phyloP scores from a whole-genome alignment of 2,113 vertebrate species.

The Oryzias woworae region DNA sequence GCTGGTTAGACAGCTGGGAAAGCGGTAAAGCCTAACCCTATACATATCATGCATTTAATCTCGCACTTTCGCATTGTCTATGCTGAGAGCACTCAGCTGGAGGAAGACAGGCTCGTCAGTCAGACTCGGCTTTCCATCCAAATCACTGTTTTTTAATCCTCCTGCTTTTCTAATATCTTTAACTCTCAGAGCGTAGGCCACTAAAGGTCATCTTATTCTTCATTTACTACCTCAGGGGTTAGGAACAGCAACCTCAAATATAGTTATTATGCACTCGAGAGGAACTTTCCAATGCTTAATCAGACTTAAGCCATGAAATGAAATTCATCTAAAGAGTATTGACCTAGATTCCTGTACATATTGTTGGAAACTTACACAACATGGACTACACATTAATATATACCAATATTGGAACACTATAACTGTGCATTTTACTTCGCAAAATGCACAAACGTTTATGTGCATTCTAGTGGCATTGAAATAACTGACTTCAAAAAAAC shows the following conservation, averaged over 20 bases:
- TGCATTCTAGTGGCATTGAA: too few relatives aligned
- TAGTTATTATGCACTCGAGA: conserved; percentile 10
- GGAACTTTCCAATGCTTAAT: conserved; percentile 46
- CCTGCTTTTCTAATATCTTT: conserved; percentile 34
- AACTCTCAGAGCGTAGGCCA: conserved; percentile 34
- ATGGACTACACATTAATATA: conserved; percentile 19
- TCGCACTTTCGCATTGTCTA: conserved; percentile 19
- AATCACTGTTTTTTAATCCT: conserved; percentile 28
- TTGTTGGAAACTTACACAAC: conserved; percentile 21
- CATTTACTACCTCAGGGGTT: conserved; percentile 44
- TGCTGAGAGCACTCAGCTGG: conserved; percentile 51
- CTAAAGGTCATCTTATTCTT: conserved; percentile 32
- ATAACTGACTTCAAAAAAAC: too few relatives aligned
- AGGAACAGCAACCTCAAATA: conserved; percentile 10
- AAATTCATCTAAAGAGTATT: conserved; percentile 51
- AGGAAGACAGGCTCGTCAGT: conserved; percentile 28
- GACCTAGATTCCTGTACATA: conserved; percentile 55
- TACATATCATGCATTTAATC: conserved; percentile 2
- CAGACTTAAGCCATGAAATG: conserved; percentile 51
- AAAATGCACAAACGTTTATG: too few relatives aligned
- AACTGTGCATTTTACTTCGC: too few relatives aligned
- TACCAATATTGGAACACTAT: too few relatives aligned
- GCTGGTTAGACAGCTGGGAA: too few relatives aligned
- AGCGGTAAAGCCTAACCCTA: conserved; percentile 7
- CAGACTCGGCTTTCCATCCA: conserved; percentile 56